Percentiles rank a stretch among this genome's conserved stretches.
Evolutionary conservation across 37 sponge, comb jelly and placozoan species (phyloP).

Genomic region (Chondrosia reniformis): DNA sequence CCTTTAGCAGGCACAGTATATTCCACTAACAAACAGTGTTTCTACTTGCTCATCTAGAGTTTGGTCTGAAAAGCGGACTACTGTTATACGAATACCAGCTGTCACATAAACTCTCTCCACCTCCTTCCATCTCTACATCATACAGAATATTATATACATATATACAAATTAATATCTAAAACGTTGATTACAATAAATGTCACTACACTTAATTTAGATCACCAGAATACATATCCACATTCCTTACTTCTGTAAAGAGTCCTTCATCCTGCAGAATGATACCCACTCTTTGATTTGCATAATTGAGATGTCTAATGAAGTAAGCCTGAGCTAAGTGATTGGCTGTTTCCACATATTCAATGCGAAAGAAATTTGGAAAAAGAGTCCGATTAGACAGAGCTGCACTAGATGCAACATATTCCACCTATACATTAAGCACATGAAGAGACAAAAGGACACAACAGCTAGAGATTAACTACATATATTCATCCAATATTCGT

Average conservation of each 20-base stretch:
- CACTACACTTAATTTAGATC: background rate
- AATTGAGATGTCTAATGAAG: background rate
- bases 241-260: background rate
- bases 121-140: too few relatives aligned
- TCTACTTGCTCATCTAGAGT: background rate
- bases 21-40: background rate
- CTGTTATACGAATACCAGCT: background rate
- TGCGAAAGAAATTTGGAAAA: conserved; percentile 10
- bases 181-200: background rate
- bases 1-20: too few relatives aligned
- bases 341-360: background rate
- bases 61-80: background rate
- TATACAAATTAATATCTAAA: too few relatives aligned
- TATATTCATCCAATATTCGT: too few relatives aligned
- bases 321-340: background rate
- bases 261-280: background rate
- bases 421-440: background rate
- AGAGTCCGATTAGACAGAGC: background rate
- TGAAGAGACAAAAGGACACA: background rate
- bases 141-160: too few relatives aligned
- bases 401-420: background rate
- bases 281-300: conserved; percentile 2
- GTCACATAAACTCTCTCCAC: too few relatives aligned
- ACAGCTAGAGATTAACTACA: too few relatives aligned
- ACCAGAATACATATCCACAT: background rate